Conservation (phyloP, 2,113 vertebrate species). For the Pterocles gutturalis region DNA sequence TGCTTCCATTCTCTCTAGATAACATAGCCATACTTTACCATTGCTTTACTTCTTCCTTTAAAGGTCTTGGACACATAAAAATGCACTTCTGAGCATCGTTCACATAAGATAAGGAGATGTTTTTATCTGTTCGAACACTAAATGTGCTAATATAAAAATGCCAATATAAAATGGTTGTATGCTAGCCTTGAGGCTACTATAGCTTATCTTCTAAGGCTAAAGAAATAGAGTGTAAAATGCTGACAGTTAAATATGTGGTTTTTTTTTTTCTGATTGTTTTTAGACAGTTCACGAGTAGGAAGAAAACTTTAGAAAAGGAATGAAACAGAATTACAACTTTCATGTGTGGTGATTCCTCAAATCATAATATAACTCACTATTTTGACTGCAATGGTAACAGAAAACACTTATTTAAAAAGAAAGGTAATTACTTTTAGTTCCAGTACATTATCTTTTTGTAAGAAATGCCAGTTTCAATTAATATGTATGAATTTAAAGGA, state of each 20-base stretch:
- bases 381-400: not conserved
- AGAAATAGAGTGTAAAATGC: not conserved
- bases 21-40: not conserved
- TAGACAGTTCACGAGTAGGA: not conserved
- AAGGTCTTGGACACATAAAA: not conserved
- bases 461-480: slow-evolving; percentile 34
- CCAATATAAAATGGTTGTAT: not conserved
- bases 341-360: not conserved
- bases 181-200: not conserved
- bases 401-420: slow-evolving; percentile 33
- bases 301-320: not conserved
- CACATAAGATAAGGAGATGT: not conserved
- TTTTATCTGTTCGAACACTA: not conserved
- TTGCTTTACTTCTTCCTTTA: not conserved
- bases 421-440: not conserved
- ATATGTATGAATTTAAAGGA: slow-evolving; percentile 35
- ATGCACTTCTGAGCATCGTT: not conserved
- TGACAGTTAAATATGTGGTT: not conserved
- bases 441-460: not conserved
- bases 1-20: not conserved
- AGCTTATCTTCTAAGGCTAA: not conserved
- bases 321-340: not conserved
- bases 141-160: not conserved
- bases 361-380: not conserved
- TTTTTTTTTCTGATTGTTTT: not conserved